Conservation (phyloP, 2,797 vertebrate genomes). For the Molossus molossus region DNA sequence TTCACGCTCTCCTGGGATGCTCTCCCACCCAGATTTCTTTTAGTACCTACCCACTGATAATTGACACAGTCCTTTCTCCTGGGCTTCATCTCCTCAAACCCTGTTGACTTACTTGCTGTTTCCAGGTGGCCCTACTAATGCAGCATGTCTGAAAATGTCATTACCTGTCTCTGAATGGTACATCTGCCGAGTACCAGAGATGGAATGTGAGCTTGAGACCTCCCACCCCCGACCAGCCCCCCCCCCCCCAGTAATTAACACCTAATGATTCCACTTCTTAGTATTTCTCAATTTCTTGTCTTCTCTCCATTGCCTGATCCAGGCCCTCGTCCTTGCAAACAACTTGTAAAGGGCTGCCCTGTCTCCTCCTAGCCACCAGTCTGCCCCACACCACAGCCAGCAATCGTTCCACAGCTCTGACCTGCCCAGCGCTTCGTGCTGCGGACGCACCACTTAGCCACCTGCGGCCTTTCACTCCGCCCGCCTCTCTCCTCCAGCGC, state of each 20-base stretch:
- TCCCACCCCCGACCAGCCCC: accelerated
- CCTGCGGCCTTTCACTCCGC: background rate
- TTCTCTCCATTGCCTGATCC: background rate
- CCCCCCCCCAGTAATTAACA: background rate
- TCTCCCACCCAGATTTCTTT: background rate
- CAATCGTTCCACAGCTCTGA: background rate
- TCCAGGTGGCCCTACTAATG: background rate
- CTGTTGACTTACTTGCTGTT: background rate
- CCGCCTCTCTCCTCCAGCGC: background rate
- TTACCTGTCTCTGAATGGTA: background rate
- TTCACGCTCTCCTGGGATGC: background rate
- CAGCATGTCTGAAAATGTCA: background rate
- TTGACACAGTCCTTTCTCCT: background rate
- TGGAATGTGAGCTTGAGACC: background rate
- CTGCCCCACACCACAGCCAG: background rate
- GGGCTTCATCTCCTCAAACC: background rate
- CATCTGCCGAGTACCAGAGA: background rate
- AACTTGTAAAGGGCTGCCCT: background rate
- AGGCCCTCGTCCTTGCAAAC: background rate
- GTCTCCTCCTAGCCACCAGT: background rate
- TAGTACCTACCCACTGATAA: background rate
- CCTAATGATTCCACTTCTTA: background rate
- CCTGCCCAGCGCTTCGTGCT: background rate
- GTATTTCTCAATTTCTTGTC: background rate
- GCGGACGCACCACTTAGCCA: background rate